These are phyloP conservation scores for Netelia virgata DNA, from an alignment of 2,888 invertebrate species.

Conservation along the genomic window DNA sequence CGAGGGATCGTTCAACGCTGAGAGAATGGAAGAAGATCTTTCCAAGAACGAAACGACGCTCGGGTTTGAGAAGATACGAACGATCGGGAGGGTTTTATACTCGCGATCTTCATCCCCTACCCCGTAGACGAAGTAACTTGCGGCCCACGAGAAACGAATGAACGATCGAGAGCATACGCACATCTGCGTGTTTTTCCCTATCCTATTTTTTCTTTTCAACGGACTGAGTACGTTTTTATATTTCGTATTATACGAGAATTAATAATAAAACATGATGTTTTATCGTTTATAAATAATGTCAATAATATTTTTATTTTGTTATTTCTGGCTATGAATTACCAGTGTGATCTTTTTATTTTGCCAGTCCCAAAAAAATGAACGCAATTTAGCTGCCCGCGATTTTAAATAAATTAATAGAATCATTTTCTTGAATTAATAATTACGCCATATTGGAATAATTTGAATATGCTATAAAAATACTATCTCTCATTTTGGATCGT, in stretches of 20 bases:
- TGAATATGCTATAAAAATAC: too few species aligned
- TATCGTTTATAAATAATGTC: too few species aligned
- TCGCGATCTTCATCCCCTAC: slow-evolving; percentile 41
- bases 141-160: slow-evolving; percentile 1
- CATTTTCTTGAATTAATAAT: too few species aligned
- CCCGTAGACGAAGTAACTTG: background rate
- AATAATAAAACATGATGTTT: too few species aligned
- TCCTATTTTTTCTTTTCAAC: background rate
- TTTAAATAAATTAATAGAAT: too few species aligned
- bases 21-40: slow-evolving; percentile 13
- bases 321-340: too few species aligned
- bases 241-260: background rate
- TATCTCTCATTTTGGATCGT: too few species aligned
- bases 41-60: slow-evolving; percentile 30
- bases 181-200: background rate
- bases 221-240: background rate
- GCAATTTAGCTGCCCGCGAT: too few species aligned
- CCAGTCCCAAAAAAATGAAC: too few species aligned
- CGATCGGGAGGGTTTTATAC: slow-evolving; percentile 60
- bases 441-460: too few species aligned
- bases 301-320: too few species aligned
- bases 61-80: slow-evolving; percentile 50
- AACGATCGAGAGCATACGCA: background rate
- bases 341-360: too few species aligned
- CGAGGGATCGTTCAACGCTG: background rate